Conservation (phyloP, 2,888 invertebrate species). For the Phorcus lineatus region DNA sequence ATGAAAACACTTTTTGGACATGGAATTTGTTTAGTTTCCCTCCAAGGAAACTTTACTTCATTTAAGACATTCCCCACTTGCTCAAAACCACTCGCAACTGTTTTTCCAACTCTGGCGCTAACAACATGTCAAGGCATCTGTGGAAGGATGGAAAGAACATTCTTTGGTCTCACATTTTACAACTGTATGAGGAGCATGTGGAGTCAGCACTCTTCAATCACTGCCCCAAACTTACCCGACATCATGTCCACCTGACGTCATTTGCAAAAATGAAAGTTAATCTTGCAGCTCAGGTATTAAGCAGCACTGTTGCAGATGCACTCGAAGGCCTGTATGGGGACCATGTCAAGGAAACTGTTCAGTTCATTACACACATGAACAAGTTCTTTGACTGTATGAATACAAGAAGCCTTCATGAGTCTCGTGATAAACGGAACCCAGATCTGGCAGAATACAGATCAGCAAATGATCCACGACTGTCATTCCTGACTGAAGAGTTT, state of each 20-base stretch:
- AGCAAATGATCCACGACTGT: too few relatives aligned
- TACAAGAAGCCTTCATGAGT: too few relatives aligned
- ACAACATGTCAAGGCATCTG: constrained; percentile 27
- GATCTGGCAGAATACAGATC: too few relatives aligned
- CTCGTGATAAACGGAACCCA: too few relatives aligned
- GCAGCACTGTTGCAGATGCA: too few relatives aligned
- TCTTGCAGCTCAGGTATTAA: too few relatives aligned
- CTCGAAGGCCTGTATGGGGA: too few relatives aligned
- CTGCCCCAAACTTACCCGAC: constrained; percentile 32
- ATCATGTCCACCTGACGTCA: constrained; percentile 7
- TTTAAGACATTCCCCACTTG: constrained; percentile 39
- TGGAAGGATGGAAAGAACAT: constrained; percentile 29
- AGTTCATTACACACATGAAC: too few relatives aligned
- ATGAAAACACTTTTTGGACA: not conserved
- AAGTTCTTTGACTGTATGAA: too few relatives aligned
- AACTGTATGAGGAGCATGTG: constrained; percentile 36
- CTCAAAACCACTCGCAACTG: constrained; percentile 38
- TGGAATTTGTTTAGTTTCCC: not conserved
- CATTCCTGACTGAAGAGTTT: too few relatives aligned
- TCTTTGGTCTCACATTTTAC: constrained; percentile 22
- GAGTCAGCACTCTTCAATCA: constrained; percentile 28
- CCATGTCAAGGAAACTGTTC: too few relatives aligned
- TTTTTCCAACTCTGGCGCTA: constrained; percentile 29
- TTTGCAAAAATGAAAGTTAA: too few relatives aligned
- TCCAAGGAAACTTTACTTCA: constrained; percentile 31